Evolutionary conservation across 2,797 vertebrate species (phyloP).

Genomic region (Ataeniobius toweri): DNA sequence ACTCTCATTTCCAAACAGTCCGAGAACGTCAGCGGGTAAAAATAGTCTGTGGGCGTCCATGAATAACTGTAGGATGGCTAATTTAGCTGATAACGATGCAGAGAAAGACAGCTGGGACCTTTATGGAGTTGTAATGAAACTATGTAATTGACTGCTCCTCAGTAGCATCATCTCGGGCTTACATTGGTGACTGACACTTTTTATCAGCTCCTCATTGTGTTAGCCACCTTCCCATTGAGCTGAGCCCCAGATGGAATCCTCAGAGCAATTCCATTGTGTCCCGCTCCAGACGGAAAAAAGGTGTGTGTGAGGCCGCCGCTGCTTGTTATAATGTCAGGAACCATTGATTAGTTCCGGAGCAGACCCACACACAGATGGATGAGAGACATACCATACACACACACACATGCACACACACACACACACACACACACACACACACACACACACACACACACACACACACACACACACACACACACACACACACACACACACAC

Average conservation of each 20-base stretch:
- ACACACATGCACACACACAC: not conserved
- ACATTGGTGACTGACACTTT: constrained; percentile 72
- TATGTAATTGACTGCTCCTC: constrained; percentile 75
- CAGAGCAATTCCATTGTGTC: constrained; percentile 70
- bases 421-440: not conserved
- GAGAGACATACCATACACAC: constrained; percentile 4
- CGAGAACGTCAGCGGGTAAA: constrained; percentile 41
- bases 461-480: not conserved
- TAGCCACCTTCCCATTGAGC: constrained; percentile 53
- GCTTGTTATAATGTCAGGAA: constrained; percentile 60
- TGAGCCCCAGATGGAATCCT: constrained; percentile 74
- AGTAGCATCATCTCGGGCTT: constrained; percentile 49
- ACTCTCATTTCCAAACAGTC: constrained; percentile 51
- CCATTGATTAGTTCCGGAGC: constrained; percentile 46
- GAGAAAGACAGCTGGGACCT: constrained; percentile 78
- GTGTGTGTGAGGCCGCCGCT: constrained; percentile 26
- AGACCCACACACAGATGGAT: constrained; percentile 6
- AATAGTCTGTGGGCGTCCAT: constrained; percentile 53
- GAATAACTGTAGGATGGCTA: constrained; percentile 61
- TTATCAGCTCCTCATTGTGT: constrained; percentile 75
- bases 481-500: not conserved
- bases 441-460: not conserved
- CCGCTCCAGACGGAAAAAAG: constrained; percentile 38
- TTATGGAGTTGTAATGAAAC: constrained; percentile 73
- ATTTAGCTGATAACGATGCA: constrained; percentile 78